Base-by-base conservation (phyloP, 2,888 invertebrate species). In the Melanostoma mellinum region DNA sequence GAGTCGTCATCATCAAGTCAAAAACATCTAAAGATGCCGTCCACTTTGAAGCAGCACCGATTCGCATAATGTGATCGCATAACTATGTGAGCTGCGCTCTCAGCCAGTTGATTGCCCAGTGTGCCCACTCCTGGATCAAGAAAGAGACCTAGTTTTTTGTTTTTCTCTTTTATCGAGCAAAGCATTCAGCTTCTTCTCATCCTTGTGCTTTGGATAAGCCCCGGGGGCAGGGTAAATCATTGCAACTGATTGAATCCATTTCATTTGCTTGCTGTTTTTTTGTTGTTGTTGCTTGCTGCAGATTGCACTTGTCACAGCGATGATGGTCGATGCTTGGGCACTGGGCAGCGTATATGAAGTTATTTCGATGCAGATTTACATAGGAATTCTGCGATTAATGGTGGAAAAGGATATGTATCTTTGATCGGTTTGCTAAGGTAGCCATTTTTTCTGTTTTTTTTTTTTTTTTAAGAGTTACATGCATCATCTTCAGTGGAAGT, bases 1-100 rank as follows among this genome's bases (percentile, higher is more conserved):
- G 75, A 84, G 86, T 86, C 86, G 86, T 86, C 86, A 86, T 86
- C 86, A 85, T 79, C 84, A 74, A 84, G 84, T 84, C 84, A 84
- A 79, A 86, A 86, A 86, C 86, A 73, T 86, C 86, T 86, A 78
- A 86, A 80, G 85, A 81, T 82, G 86, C 86, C 86, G 86, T 85
- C 84, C 77, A 79, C 85, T 86, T 86, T 86, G 86, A 86, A 86
- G 85, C 73, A 69, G 65, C 81, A 85, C 86, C 86, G 86, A 79
- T 85, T 73, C 84, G 84, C 79, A 84, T 84, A 84, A 84, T 84
- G 84, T 75, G 84, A 84, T 79, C 84, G 84, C 84, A 84, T 79
- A 84, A 79, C 78, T 79, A 78, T 84, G 78, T 67, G 74, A 78
- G 61, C 71, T 46, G 32, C 50, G 48, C 36, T 69, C 40, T 30